Evolutionary conservation across 2,888 invertebrate species (phyloP).

Genomic region (Antheraea yamamai): DNA sequence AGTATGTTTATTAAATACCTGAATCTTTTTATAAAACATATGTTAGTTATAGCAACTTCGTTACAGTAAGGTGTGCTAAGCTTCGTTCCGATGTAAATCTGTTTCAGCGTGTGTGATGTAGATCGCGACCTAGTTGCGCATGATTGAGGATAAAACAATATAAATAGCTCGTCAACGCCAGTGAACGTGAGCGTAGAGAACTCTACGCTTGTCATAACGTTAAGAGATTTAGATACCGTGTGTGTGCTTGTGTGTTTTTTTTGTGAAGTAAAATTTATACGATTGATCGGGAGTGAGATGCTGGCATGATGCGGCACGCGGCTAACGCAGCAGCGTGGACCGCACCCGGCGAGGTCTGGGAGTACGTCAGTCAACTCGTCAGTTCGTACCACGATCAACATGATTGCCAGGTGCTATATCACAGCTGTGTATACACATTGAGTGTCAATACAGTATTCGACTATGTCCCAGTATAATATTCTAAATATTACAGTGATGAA

Average conservation of each 20-base stretch:
- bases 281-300: slow-evolving; percentile 37
- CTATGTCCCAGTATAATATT: not conserved
- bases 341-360: slow-evolving; percentile 84
- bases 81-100: slow-evolving; percentile 53
- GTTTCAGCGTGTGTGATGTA: slow-evolving; percentile 69
- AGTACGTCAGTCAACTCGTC: slow-evolving; percentile 85
- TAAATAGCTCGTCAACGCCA: slow-evolving; percentile 78
- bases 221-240: slow-evolving; percentile 36
- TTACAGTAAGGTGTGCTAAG: slow-evolving; percentile 55
- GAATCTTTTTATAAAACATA: slow-evolving; percentile 39
- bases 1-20: slow-evolving; percentile 22
- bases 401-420: slow-evolving; percentile 66
- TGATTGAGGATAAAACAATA: slow-evolving; percentile 82
- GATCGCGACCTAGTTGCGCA: slow-evolving; percentile 78
- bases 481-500: not conserved
- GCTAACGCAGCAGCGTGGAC: slow-evolving; percentile 73
- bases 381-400: slow-evolving; percentile 83
- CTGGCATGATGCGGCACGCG: slow-evolving; percentile 79
- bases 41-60: slow-evolving; percentile 42
- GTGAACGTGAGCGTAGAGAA: slow-evolving; percentile 56
- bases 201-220: slow-evolving; percentile 43
- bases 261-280: slow-evolving; percentile 40
- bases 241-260: slow-evolving; percentile 28
- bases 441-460: not conserved
- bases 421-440: not conserved